These are phyloP conservation scores for Cuniculus paca DNA, from an alignment of 2,797 vertebrate species.

Conservation along the genomic window DNA sequence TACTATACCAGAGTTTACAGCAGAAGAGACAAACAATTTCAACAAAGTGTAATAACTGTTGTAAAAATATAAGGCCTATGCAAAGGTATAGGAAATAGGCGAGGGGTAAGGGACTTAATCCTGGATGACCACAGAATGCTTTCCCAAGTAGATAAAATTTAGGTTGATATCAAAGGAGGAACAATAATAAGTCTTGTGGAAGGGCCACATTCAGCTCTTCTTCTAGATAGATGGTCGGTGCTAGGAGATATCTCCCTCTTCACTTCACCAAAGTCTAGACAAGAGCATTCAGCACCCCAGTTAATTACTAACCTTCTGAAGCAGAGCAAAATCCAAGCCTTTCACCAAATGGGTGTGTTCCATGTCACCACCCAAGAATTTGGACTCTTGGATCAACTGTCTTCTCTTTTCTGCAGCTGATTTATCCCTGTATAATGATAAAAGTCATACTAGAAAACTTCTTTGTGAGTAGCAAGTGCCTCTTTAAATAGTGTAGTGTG, in stretches of 20 bases:
- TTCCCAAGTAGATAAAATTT: conserved; percentile 44
- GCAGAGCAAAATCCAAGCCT: conserved; percentile 97
- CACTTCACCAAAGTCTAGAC: not conserved
- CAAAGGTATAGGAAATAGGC: not conserved
- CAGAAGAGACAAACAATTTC: not conserved
- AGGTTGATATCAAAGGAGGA: not conserved
- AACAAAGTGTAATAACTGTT: not conserved
- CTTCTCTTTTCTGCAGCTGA: conserved; percentile 98
- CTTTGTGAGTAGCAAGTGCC: not conserved
- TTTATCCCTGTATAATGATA: conserved; percentile 92
- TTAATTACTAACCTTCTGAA: conserved; percentile 93
- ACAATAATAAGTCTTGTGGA: conserved; percentile 2
- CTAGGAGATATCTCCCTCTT: not conserved
- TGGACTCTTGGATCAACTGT: conserved; percentile 99
- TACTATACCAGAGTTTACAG: not conserved
- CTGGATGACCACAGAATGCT: not conserved
- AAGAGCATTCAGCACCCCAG: not conserved
- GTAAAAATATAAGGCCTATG: not conserved
- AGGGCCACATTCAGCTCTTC: not conserved
- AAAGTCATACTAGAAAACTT: fast-evolving
- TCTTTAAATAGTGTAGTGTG: not conserved
- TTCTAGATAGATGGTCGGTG: not conserved
- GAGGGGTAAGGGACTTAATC: not conserved
- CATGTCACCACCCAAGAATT: conserved; percentile 99
- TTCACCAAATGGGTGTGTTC: conserved; percentile 99